These are phyloP conservation scores for Labroides dimidiatus DNA, from an alignment of 2,797 vertebrate species.

Conservation along the genomic window DNA sequence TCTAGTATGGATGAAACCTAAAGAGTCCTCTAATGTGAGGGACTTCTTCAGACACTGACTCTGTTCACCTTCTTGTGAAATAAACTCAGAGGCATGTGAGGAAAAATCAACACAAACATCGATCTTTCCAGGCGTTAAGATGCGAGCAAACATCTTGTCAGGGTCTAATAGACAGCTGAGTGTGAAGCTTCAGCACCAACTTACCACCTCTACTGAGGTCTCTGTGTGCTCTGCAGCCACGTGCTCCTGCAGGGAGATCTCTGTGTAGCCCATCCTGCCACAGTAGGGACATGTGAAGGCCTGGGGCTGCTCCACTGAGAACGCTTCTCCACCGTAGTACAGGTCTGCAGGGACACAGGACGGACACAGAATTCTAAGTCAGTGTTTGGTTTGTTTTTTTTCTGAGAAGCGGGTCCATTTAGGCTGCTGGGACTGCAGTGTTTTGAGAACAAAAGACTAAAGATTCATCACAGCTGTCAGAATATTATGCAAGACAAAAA, in stretches of 20 bases:
- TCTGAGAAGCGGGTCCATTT: neutral
- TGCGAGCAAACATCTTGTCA: conserved; percentile 20
- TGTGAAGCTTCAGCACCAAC: conserved; percentile 45
- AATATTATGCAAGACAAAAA: neutral
- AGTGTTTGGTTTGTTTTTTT: neutral
- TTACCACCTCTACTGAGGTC: conserved; percentile 98
- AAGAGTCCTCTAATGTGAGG: neutral
- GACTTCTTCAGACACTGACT: conserved; percentile 5
- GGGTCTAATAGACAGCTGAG: neutral
- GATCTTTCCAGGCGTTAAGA: conserved; percentile 17
- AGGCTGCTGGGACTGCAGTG: neutral
- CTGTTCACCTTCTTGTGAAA: neutral
- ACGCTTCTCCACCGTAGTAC: conserved; percentile 98
- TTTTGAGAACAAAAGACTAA: neutral
- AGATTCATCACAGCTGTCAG: neutral
- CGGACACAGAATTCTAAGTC: conserved; percentile 15
- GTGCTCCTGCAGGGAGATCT: conserved; percentile 98
- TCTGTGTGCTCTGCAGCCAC: conserved; percentile 98
- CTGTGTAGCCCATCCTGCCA: conserved; percentile 98
- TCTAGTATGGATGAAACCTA: neutral
- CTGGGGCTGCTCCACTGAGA: conserved; percentile 98
- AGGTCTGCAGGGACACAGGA: conserved; percentile 86
- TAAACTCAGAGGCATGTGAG: neutral
- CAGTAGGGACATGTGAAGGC: conserved; percentile 99
- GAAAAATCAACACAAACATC: neutral